Base-by-base conservation (phyloP, 1,140 invertebrate species). In the Riptortus pedestris region DNA sequence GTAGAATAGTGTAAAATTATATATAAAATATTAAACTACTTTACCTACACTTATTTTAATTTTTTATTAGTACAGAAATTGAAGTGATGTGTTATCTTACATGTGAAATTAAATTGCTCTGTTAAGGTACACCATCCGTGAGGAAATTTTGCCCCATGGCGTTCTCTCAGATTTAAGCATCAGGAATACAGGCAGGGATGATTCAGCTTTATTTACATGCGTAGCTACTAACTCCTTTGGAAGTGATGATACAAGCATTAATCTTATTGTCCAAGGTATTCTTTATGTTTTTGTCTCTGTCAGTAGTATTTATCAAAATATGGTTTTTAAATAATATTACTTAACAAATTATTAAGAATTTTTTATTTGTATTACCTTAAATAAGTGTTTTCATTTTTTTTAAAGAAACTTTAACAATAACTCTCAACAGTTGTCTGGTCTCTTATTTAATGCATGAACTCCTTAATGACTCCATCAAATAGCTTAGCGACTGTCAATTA, bases 161-260 rank as follows among this genome's bases (percentile, higher is more conserved):
- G 89, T 94, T 7, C 76, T 92, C 66, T 93, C 90, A 24, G 90
- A 91, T 69, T 77, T 96, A 27, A 92, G 90, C 68, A 91, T 96
- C 66, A 88, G 91, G 72, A 80, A 88, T 69, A 91, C 90, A 28
- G 90, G 93, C 77, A 78, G 92, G 72, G 84, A 83, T 52, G 94
- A 98, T 73, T 93, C 93, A 0, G 93, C 91, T 16, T 77, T 95
- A 2, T 97, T 96, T 73, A 95, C 91, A 27, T 98, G 95, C 72
- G 86, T 92, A 5, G 93, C 93, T 0, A 92, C 90, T 3, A 98
- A 98, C 76, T 86, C 90, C 22, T 94, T 96, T 74, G 94, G 94
- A 20, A 91, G 88, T 68, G 93, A 96, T 73, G 91, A 96, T 70
- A 93, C 93, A 16, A 93, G 89, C 72, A 94, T 96, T 72, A 93